Conservation (phyloP, 2,797 vertebrate species). For the Nannoperca australis region DNA sequence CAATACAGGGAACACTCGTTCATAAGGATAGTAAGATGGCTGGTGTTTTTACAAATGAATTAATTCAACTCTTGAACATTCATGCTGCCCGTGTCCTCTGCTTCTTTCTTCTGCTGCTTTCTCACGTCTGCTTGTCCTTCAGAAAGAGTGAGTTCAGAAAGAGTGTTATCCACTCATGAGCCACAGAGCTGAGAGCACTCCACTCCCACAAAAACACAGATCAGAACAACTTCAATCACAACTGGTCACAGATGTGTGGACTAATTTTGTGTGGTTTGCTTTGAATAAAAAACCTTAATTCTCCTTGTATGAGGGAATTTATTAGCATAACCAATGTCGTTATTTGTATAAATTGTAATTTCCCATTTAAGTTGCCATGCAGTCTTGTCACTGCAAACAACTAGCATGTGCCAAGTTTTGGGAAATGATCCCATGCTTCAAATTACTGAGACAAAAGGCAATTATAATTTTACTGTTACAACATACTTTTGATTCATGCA, state of each 20-base stretch:
- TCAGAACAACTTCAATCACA: slow-evolving; percentile 39
- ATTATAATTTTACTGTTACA: neutral
- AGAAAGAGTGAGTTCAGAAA: too few relatives aligned
- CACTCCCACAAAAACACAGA: slow-evolving; percentile 23
- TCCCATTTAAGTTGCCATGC: neutral
- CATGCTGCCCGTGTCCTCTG: slow-evolving; percentile 23
- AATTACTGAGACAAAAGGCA: neutral
- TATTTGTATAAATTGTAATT: neutral
- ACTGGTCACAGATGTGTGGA: neutral
- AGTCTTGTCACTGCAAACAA: neutral
- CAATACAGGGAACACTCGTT: slow-evolving; percentile 11
- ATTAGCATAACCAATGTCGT: neutral
- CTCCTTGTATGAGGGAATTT: neutral
- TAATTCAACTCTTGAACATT: slow-evolving; percentile 49
- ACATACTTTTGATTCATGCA: neutral
- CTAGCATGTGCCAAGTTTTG: neutral
- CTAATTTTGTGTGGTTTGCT: neutral
- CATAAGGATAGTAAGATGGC: neutral
- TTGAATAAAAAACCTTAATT: neutral
- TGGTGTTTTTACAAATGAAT: slow-evolving; percentile 43
- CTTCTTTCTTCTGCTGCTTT: slow-evolving; percentile 43
- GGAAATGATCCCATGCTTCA: neutral
- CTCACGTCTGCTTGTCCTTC: slow-evolving; percentile 60
- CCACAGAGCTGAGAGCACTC: slow-evolving; percentile 50
- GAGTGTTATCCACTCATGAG: slow-evolving; percentile 48